Conservation (phyloP, 2,888 invertebrate species). For the Sepioteuthis lessoniana region DNA sequence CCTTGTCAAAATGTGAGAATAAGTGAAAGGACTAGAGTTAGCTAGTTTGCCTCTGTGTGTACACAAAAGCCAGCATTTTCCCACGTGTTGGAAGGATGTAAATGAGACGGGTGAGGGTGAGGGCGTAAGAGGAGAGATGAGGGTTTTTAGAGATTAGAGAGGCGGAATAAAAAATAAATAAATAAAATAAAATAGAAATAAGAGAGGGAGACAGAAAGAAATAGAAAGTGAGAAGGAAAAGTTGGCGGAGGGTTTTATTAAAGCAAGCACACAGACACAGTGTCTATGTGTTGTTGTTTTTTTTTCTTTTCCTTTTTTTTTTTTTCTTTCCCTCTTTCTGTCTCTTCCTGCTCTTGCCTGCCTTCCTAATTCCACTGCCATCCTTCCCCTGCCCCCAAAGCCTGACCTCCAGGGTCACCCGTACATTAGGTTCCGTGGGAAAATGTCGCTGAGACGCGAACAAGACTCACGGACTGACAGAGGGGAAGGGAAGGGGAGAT, state of each 20-base stretch:
- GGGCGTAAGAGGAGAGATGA: neutral
- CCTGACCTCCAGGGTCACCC: constrained; percentile 48
- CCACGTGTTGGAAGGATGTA: constrained; percentile 33
- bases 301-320: neutral
- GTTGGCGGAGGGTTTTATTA: no score
- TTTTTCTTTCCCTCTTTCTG: constrained; percentile 39
- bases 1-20: neutral
- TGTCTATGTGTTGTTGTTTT: neutral
- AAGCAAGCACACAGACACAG: constrained; percentile 21
- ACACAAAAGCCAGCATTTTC: constrained; percentile 13
- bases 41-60: neutral
- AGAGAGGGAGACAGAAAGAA: neutral
- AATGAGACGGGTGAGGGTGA: constrained; percentile 5
- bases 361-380: constrained; percentile 23
- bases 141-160: neutral
- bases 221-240: neutral
- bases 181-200: neutral
- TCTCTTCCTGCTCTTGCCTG: constrained; percentile 25
- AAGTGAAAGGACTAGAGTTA: neutral
- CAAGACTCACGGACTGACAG: neutral
- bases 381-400: constrained; percentile 43
- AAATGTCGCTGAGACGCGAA: neutral
- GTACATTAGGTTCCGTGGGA: constrained; percentile 1
- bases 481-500: neutral
- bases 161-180: neutral